These are phyloP conservation scores for Pteronura brasiliensis DNA, from an alignment of 2,113 vertebrate genomes.

Conservation along the genomic window DNA sequence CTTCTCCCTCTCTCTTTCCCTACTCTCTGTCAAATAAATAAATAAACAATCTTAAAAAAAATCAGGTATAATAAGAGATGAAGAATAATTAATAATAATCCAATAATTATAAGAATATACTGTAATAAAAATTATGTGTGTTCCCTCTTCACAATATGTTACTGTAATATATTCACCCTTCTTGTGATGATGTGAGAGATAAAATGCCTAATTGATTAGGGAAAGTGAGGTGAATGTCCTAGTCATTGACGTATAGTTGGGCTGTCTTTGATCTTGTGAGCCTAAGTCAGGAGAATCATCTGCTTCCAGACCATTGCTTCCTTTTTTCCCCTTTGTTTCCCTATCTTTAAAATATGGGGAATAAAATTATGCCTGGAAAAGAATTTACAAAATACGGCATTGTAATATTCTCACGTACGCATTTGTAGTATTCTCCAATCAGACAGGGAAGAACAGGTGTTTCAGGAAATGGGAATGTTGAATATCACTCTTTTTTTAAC, in stretches of 20 bases:
- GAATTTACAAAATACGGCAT: background rate
- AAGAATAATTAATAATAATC: background rate
- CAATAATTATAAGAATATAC: background rate
- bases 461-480: background rate
- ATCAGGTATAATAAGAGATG: background rate
- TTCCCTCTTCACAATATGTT: background rate
- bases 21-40: no score
- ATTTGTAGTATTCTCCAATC: background rate
- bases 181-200: background rate
- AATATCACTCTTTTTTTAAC: background rate
- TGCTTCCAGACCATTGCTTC: background rate
- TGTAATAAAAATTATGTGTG: background rate
- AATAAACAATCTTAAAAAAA: no score
- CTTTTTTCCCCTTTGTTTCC: background rate
- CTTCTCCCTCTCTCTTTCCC: no score
- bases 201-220: background rate
- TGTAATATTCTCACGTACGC: background rate
- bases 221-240: background rate
- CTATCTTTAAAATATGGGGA: background rate
- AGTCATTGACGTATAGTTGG: background rate
- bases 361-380: constrained; percentile 8
- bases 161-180: background rate
- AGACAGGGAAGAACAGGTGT: background rate
- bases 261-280: background rate
- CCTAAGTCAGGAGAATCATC: background rate